Conservation (phyloP, 2,888 invertebrate species). For the Labia minor region DNA sequence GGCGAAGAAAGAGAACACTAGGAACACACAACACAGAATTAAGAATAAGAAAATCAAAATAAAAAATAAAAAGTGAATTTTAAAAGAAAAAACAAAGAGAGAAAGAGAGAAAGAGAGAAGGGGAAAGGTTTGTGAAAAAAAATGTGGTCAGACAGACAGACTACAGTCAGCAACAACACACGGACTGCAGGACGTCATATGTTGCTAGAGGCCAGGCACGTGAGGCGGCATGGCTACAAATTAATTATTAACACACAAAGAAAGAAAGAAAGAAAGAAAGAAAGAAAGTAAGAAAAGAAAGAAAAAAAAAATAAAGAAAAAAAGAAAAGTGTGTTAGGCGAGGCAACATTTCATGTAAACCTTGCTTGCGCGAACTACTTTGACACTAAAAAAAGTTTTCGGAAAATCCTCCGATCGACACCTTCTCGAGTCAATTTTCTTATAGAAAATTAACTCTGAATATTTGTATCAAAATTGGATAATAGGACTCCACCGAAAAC, state of each 20-base stretch:
- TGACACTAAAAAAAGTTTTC: neutral
- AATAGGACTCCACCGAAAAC: neutral
- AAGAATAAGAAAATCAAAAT: neutral
- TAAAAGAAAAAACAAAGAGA: neutral
- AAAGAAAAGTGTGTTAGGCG: neutral
- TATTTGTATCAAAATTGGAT: too few species aligned
- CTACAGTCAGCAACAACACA: slow-evolving; percentile 17
- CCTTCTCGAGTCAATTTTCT: too few species aligned
- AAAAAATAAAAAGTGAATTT: too few species aligned
- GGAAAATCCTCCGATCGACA: too few species aligned
- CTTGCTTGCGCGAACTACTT: slow-evolving; percentile 7
- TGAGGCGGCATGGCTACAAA: neutral
- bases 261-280: neutral
- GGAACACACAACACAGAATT: neutral
- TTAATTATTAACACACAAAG: neutral
- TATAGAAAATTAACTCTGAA: too few species aligned
- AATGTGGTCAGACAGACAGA: neutral
- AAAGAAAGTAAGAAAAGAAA: neutral
- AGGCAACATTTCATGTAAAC: neutral
- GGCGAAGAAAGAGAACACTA: slow-evolving; percentile 13
- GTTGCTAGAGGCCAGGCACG: neutral
- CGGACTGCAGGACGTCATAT: slow-evolving; percentile 16
- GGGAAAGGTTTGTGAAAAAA: neutral
- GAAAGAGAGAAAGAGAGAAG: neutral
- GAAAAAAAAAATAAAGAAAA: too few species aligned